Evolutionary conservation across 1,140 invertebrate species (phyloP).

Genomic region (Cydia splendana): DNA sequence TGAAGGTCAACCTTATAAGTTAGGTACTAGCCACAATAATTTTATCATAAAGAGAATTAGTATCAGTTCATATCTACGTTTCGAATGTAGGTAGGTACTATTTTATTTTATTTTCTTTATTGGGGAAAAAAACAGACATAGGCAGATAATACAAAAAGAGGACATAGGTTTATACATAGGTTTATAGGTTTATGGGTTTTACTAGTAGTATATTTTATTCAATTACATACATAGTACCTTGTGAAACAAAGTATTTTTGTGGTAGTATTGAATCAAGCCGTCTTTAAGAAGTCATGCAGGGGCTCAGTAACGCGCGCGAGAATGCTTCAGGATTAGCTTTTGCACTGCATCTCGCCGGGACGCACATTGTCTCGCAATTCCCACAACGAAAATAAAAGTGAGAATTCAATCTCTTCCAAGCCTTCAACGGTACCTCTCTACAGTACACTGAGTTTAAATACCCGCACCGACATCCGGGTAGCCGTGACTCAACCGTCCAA

Average conservation of each 20-base stretch:
- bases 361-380: constrained; percentile 48
- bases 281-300: constrained; percentile 20
- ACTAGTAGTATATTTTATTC: too few relatives aligned
- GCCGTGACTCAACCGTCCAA: constrained; percentile 51
- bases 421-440: constrained; percentile 62
- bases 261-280: background rate
- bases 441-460: constrained; percentile 66
- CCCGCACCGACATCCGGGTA: constrained; percentile 60
- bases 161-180: too few relatives aligned
- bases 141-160: too few relatives aligned
- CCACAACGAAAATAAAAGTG: constrained; percentile 72
- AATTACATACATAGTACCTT: too few relatives aligned
- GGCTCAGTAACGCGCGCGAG: background rate
- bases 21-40: background rate
- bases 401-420: constrained; percentile 65
- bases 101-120: too few relatives aligned
- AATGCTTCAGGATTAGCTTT: constrained; percentile 37
- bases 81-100: too few relatives aligned
- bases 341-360: constrained; percentile 25
- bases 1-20: background rate
- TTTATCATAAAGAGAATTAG: too few relatives aligned
- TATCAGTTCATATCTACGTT: too few relatives aligned
- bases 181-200: too few relatives aligned
- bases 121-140: too few relatives aligned
- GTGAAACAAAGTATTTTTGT: background rate